Base-by-base conservation (phyloP, 2,888 invertebrate genomes). In the Odontocerum albicorne region DNA sequence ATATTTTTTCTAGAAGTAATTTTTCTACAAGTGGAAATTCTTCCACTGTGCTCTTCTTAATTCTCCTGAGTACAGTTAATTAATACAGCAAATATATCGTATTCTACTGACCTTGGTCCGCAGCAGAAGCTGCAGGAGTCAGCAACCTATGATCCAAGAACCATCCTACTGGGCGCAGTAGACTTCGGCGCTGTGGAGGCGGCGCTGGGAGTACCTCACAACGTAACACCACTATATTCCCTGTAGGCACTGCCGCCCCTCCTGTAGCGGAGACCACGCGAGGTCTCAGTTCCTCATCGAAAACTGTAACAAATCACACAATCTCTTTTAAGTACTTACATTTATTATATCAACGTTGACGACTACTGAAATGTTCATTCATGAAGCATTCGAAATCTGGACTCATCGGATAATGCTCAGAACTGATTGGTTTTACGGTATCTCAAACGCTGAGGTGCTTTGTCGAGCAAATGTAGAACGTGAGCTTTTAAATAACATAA, bases 101-200 rank as follows among this genome's bases (percentile, higher is more conserved):
- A 20, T 21, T 20, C 42, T 21, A 20, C 20, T 21, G 12, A 20
- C 42, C 17, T 19, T 19, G 1, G 31, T 16, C 2, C 16, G 13
- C 2, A 86, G 83, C 31, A 87, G 75, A 51, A n/a, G n/a, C n/a
- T n/a, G n/a, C n/a, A n/a, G n/a, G n/a, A n/a, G n/a, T n/a, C 4
- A 88, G 73, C 64, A 88, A 86, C 39, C 85, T 81, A 62, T 88
- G 88, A 67, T 88, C 88, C 40, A 84, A 77, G 71, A 87, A 87
- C 89, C 89, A 89, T 49, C 88, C 87, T 43, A 87, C 85, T 83
- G 82, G 35, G 87, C 83, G 73, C 87, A 86, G 63, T 88, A 86
- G 60, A 84, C 79, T 53, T 87, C 78, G 49, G 81, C 74, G 19
- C 17, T 19, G 36, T 16, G 36, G 16, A 15, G 49, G 32, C 20